Evolutionary conservation across 1,140 invertebrate species (phyloP).

Genomic region (Penaeus japonicus): DNA sequence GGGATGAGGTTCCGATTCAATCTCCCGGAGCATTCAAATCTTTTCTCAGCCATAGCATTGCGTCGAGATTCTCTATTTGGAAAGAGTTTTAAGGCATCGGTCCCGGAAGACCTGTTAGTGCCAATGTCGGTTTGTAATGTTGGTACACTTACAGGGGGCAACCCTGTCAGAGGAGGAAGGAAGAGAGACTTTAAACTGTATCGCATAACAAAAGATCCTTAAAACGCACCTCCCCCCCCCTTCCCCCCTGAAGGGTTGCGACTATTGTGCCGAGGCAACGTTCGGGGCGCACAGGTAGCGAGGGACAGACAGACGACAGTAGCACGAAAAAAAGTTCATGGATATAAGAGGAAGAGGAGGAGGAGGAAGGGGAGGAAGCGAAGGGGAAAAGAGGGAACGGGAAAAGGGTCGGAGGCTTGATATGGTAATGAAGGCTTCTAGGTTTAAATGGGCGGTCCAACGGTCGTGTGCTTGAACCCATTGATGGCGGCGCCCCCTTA

Average conservation of each 20-base stretch:
- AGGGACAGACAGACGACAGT: background rate
- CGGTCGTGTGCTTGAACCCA: constrained; percentile 50
- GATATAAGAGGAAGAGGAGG: background rate
- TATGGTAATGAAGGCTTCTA: constrained; percentile 44
- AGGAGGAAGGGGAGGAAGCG: constrained; percentile 32
- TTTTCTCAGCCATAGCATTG: too few species aligned
- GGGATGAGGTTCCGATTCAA: too few species aligned
- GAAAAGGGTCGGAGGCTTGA: background rate
- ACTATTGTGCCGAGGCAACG: background rate
- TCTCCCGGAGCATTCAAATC: too few species aligned
- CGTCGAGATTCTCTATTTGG: too few species aligned
- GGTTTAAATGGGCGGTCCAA: constrained; percentile 49
- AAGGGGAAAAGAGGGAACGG: background rate
- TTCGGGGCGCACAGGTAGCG: constrained; percentile 35
- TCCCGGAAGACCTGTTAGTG: background rate
- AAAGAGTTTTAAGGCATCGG: too few species aligned
- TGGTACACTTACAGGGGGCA: background rate
- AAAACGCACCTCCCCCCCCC: background rate
- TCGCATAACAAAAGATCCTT: background rate
- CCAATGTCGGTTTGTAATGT: background rate
- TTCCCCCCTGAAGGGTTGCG: background rate
- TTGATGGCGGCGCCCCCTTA: constrained; percentile 11
- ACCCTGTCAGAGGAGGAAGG: background rate
- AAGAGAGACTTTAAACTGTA: constrained; percentile 31
- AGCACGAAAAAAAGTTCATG: too few species aligned